Percentiles rank a stretch among this genome's conserved stretches.
phyloP scores from a whole-genome alignment of 2,113 vertebrate species.

The Meriones unguiculatus region DNA sequence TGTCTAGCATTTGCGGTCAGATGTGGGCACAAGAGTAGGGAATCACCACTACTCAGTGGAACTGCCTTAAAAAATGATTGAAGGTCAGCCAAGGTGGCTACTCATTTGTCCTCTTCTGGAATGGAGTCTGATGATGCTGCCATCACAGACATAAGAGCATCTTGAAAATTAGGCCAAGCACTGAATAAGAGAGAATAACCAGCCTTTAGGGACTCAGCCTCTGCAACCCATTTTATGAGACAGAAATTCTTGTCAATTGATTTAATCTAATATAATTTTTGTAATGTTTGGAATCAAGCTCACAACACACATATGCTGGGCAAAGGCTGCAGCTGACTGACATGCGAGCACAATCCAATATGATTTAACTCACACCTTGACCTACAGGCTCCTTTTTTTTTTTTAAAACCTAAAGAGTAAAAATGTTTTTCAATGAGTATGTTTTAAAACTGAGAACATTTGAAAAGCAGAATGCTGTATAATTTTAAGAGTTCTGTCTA shows the following conservation, averaged over 20 bases:
- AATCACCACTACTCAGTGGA: background rate
- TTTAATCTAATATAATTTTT: slow-evolving; percentile 32
- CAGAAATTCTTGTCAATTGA: slow-evolving; percentile 17
- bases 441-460: slow-evolving; percentile 1
- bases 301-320: background rate
- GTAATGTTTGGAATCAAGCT: background rate
- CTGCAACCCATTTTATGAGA: background rate
- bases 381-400: background rate
- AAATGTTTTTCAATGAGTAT: background rate
- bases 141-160: background rate
- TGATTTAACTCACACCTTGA: background rate
- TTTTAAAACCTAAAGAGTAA: background rate
- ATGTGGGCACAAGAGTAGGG: background rate
- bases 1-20: background rate
- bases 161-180: background rate
- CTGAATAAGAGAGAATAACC: background rate
- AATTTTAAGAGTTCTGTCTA: background rate
- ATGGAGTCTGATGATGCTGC: background rate
- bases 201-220: background rate
- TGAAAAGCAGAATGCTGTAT: background rate
- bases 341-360: background rate
- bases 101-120: background rate
- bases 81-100: background rate
- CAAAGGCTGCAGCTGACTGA: background rate
- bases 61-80: background rate